Evolutionary conservation across 2,888 invertebrate genomes (phyloP).

Genomic region (Allacma fusca): DNA sequence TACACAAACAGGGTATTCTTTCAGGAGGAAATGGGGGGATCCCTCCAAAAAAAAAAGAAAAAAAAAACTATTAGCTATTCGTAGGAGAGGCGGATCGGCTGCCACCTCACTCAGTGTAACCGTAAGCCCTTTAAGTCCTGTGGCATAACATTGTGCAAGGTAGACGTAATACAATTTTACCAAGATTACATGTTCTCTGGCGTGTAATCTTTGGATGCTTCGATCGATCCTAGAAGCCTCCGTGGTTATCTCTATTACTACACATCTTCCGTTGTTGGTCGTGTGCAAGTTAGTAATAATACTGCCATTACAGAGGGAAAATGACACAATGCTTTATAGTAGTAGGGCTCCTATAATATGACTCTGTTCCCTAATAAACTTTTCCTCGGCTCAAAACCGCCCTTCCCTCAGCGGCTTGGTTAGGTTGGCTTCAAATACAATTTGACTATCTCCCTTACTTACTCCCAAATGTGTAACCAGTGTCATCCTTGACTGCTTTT

Average conservation of each 20-base stretch:
- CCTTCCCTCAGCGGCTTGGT: background rate
- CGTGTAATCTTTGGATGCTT: constrained; percentile 39
- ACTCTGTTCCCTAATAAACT: background rate
- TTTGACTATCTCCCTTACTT: constrained; percentile 17
- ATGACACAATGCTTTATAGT: background rate
- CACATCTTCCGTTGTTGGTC: background rate
- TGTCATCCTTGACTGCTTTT: background rate
- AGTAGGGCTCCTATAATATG: too few relatives aligned
- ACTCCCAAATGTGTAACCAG: constrained; percentile 8
- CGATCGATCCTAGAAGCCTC: constrained; percentile 19
- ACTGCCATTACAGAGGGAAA: background rate
- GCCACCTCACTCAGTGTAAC: constrained; percentile 3
- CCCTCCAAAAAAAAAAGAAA: too few relatives aligned
- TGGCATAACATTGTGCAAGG: constrained; percentile 34
- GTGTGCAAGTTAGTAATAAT: background rate
- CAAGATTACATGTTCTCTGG: constrained; percentile 42
- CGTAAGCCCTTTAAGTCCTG: constrained; percentile 41
- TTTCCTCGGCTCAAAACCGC: background rate
- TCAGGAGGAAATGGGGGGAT: background rate
- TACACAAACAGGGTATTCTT: constrained; percentile 4
- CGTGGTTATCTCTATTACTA: constrained; percentile 9
- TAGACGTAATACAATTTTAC: constrained; percentile 34
- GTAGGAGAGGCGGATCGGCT: background rate
- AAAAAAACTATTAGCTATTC: constrained; percentile 1
- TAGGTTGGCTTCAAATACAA: constrained; percentile 35